Base-by-base conservation (phyloP, 2,113 vertebrate species). In the Perca fluviatilis region DNA sequence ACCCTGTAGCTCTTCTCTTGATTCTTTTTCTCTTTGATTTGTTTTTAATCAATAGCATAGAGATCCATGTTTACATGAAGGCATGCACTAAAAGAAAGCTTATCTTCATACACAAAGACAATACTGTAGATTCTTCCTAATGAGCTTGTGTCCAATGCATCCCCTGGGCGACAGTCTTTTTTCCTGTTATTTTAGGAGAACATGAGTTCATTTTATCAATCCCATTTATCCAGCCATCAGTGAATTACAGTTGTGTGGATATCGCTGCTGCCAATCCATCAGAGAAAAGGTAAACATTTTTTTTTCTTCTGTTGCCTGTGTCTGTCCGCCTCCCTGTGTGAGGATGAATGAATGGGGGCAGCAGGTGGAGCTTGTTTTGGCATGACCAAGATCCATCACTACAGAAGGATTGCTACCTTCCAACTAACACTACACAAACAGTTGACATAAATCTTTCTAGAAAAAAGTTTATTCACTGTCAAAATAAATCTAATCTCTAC, bases 381-480 rank as follows among this genome's bases (percentile, higher is more conserved):
- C 56, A 63, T 62, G 53, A 56, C 54, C 65, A 43, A 25, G 43
- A 76, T 79, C 46, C 65, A 57, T 83, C 66, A 53, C 72, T 54
- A 11, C 18, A 77, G 19, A 76, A 5, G 16, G 6, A 58, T 33
- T 43, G 40, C 43, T 61, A 19, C 65, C 47, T 27, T 60, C 36
- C 13, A 18, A 25, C 10, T 56, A 58, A 70, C 74, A 33, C 54
- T 58, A 46, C 47, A 25, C 21, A 23, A 50, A 65, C 54, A 62
- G 21, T n/a, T 23, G 63, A 74, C 40, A 79, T 21, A 71, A 73
- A 57, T 56, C 10, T 47, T 62, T 23, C 23, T 54, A 21, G 23
- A 74, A 60, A 72, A 61, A 50, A 68, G 5, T 8, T 13, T 14
- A 30, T 33, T 56, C 0, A 11, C 53, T 33, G n/a, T 65, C 43